Conservation (phyloP, 2,113 vertebrate genomes). For the Phylloscopus whistleri region DNA sequence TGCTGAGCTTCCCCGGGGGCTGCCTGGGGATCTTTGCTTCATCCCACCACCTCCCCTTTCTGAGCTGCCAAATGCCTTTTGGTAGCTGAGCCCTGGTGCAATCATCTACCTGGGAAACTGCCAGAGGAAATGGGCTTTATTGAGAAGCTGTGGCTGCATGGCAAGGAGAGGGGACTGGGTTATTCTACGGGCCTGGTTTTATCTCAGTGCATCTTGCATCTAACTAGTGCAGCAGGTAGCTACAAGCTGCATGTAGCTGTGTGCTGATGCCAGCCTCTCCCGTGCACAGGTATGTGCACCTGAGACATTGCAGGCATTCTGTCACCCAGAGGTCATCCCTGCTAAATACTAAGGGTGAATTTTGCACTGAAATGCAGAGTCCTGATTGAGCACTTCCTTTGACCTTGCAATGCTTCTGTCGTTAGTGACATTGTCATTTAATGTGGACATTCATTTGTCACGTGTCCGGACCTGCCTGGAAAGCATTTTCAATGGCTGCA, state of each 20-base stretch:
- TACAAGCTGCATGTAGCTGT: not conserved
- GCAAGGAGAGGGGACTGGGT: not conserved
- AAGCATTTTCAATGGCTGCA: conserved; percentile 27
- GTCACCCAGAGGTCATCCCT: not conserved
- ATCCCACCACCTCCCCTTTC: not conserved
- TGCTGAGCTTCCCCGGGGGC: not conserved
- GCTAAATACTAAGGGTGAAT: not conserved
- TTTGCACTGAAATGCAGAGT: not conserved
- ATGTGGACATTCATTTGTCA: conserved; percentile 50
- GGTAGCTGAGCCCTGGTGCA: not conserved
- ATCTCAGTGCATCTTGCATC: not conserved
- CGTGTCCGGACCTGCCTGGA: not conserved
- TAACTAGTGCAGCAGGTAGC: not conserved
- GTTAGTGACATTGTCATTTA: conserved; percentile 51
- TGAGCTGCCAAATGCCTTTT: not conserved
- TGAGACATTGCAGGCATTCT: not conserved
- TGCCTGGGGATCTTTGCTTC: not conserved
- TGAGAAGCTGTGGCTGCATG: not conserved
- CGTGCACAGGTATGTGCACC: not conserved
- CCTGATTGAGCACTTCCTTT: conserved; percentile 26
- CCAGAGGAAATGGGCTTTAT: not conserved
- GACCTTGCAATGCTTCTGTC: not conserved
- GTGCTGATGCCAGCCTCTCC: not conserved
- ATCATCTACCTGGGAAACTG: not conserved
- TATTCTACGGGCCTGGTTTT: not conserved